Evolutionary conservation across 53 echinoderm and acorn worm species (phyloP).

Genomic region (Antedon mediterranea): DNA sequence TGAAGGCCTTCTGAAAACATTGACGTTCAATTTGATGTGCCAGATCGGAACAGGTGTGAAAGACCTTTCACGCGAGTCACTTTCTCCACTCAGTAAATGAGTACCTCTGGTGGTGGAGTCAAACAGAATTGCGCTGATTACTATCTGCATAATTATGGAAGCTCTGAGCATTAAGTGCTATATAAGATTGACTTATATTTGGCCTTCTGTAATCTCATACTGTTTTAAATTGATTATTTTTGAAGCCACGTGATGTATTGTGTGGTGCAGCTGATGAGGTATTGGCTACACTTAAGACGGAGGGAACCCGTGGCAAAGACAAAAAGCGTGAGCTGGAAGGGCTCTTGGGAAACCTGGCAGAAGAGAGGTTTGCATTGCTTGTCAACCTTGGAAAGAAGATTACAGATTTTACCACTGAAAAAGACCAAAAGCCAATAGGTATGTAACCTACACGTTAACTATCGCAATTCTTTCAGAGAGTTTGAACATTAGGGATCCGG

Average conservation of each 20-base stretch:
- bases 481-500: no score
- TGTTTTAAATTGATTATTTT: background rate
- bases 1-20: no score
- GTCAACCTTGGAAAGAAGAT: constrained; percentile 97
- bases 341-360: constrained; percentile 58
- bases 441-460: constrained; percentile 4
- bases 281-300: constrained; percentile 74
- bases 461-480: no score
- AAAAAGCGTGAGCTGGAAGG: constrained; percentile 90
- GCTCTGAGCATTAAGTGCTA: background rate
- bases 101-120: no score
- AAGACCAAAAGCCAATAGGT: constrained; percentile 95
- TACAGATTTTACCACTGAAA: constrained; percentile 91
- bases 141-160: no score
- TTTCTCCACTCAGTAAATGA: no score
- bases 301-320: constrained; percentile 66
- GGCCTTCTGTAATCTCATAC: background rate
- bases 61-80: no score
- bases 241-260: constrained; percentile 79
- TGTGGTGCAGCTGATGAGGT: constrained; percentile 98
- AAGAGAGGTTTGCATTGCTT: constrained; percentile 81
- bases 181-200: background rate
- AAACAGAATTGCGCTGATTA: no score
- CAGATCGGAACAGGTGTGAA: no score
- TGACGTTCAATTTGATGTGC: no score